phyloP scores from a whole-genome alignment of 2,113 vertebrate genomes.

The Kryptolebias marmoratus region DNA sequence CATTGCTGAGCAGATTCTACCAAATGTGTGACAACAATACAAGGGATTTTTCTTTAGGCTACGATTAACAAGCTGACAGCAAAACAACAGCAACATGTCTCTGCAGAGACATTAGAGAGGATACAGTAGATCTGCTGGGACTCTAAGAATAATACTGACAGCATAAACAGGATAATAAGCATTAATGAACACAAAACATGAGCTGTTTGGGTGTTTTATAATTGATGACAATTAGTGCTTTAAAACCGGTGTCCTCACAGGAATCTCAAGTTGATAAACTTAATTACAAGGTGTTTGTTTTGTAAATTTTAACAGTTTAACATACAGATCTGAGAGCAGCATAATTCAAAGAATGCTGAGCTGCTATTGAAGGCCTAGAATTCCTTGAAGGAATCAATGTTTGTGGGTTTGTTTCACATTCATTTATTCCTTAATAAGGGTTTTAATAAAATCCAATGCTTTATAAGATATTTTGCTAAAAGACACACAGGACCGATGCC shows the following conservation, averaged over 20 bases:
- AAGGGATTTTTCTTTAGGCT: conserved; percentile 8
- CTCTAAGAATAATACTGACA: conserved; percentile 46
- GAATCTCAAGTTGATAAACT: neutral
- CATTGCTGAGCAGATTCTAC: neutral
- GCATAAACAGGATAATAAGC: conserved; percentile 41
- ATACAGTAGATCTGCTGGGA: conserved; percentile 31
- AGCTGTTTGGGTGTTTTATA: neutral
- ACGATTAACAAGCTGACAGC: conserved; percentile 44
- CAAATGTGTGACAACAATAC: conserved; percentile 10
- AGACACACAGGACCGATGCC: too few species aligned
- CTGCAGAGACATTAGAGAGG: conserved; percentile 18
- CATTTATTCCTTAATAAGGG: too few species aligned
- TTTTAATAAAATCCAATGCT: too few species aligned
- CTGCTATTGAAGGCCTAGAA: too few species aligned
- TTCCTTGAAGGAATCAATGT: too few species aligned
- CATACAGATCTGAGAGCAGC: neutral
- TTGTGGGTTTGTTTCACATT: too few species aligned
- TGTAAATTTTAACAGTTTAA: neutral
- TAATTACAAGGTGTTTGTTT: neutral
- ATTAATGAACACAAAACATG: neutral
- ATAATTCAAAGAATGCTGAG: neutral
- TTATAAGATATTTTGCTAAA: too few species aligned
- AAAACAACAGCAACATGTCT: conserved; percentile 11
- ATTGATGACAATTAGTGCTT: conserved; percentile 9
- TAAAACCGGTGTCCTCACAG: neutral